phyloP scores from a whole-genome alignment of 2,888 invertebrate genomes.

The Cataglyphis livida region DNA sequence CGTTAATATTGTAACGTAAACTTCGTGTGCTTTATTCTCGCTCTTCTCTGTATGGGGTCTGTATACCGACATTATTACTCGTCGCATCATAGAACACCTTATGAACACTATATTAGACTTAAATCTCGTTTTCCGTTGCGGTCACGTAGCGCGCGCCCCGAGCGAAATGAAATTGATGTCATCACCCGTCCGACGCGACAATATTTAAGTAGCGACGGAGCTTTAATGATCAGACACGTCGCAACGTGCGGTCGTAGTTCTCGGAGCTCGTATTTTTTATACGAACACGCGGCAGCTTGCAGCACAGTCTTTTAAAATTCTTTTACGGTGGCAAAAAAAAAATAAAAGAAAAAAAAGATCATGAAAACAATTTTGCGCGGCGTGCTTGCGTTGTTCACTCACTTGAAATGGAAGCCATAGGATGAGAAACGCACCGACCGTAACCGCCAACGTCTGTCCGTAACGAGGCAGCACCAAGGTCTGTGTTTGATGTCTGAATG shows the following conservation, averaged over 20 bases:
- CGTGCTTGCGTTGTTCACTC: conserved; percentile 64
- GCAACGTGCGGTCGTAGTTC: neutral
- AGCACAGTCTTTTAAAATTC: conserved; percentile 26
- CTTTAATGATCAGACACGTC: conserved; percentile 25
- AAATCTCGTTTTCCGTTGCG: neutral
- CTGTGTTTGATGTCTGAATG: conserved; percentile 86
- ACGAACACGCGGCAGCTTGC: neutral
- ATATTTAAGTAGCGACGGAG: conserved; percentile 36
- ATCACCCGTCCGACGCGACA: conserved; percentile 14
- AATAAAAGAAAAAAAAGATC: neutral
- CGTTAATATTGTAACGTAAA: neutral
- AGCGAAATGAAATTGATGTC: conserved; percentile 47
- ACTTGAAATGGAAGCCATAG: conserved; percentile 89
- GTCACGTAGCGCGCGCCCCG: neutral
- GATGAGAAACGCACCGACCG: conserved; percentile 88
- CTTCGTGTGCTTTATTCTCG: neutral
- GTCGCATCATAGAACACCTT: neutral
- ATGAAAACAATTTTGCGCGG: neutral
- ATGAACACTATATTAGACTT: conserved; percentile 31
- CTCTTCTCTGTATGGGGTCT: neutral
- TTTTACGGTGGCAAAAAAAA: neutral
- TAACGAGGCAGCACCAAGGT: conserved; percentile 87
- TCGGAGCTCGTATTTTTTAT: neutral
- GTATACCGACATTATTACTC: neutral
- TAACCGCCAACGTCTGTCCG: conserved; percentile 88